These are phyloP conservation scores for Porites cylindrica DNA, from an alignment of 92 coral and sea anemone genomes.

Conservation along the genomic window DNA sequence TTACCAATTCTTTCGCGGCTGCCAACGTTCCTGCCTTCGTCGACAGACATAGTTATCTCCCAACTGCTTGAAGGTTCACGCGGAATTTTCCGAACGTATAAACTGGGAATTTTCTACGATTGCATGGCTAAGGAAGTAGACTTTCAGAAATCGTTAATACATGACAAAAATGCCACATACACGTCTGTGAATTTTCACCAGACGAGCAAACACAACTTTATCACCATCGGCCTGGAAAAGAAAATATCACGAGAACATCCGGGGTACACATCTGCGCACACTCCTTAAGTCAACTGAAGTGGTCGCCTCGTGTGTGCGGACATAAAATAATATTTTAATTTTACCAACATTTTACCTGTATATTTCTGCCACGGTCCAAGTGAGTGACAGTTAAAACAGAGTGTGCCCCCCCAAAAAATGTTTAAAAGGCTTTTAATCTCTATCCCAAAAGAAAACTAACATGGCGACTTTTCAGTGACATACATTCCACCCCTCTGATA, in stretches of 20 bases:
- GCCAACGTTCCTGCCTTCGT: slow-evolving; percentile 39
- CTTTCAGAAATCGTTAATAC: slow-evolving; percentile 7
- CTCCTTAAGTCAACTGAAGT: slow-evolving; percentile 11
- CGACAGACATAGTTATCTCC: slow-evolving; percentile 33
- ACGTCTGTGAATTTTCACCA: background rate
- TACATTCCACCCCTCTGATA: too few species aligned
- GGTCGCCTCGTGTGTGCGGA: too few species aligned
- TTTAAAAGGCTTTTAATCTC: too few species aligned
- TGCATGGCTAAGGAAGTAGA: background rate
- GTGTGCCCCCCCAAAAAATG: too few species aligned
- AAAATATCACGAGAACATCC: slow-evolving; percentile 79
- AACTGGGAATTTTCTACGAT: background rate
- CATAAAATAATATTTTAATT: too few species aligned
- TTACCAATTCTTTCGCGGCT: slow-evolving; percentile 38
- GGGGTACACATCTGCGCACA: slow-evolving; percentile 64
- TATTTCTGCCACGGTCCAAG: too few species aligned
- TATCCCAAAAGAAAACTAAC: too few species aligned
- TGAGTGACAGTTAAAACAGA: too few species aligned
- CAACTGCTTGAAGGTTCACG: slow-evolving; percentile 4
- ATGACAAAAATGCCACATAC: slow-evolving; percentile 3
- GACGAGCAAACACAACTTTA: slow-evolving; percentile 25
- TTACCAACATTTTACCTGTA: too few species aligned
- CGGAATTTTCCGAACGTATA: background rate
- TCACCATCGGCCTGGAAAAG: slow-evolving; percentile 23
- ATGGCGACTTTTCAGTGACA: too few species aligned